Evolutionary conservation across 2,797 vertebrate genomes (phyloP), one percentile per base, ranked within the genome.

Genomic region (Poecilia picta): DNA sequence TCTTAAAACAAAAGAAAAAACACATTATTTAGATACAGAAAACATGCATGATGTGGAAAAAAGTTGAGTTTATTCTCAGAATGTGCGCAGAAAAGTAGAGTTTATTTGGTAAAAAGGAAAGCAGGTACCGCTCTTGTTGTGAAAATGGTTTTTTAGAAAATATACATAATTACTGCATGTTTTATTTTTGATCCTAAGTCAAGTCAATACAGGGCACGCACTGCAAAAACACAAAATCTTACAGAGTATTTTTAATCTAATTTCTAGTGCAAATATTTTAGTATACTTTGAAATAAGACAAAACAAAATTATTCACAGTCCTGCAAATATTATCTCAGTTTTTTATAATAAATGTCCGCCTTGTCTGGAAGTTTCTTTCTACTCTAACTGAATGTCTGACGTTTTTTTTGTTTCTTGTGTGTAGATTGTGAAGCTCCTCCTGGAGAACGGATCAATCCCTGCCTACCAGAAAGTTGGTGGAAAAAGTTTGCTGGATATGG

Each of bases 401-500:
- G 23, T 72, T 15, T 53, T 53, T 23, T 51, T 11, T 8, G n/a
- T 74, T 8, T 86, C 71, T 87, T 41, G 43, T 59, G 8, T 36
- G 5, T 59, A 98, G 97, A 94, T 94, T 64, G 95, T 84, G 84
- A 94, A 91, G 80, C 92, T 97, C 88, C 95, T 98, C 18, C 94
- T 98, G 45, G 89, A 96, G 76, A 88, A 93, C 85, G 97, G 97
- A 83, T 95, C 97, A 25, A 93, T 96, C 73, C 91, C 95, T 43
- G 87, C 78, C 82, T 89, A 96, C 81, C 95, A 74, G 81, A 83
- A 89, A 81, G 2, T 28, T 1, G 64, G 84, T 16, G 95, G 96
- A 51, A 49, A 90, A 80, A 96, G 75, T 89, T 92, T 96, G 73
- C 80, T 96, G 68, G 92, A 96, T 76, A 53, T 94, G 90, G 92